Percentiles rank a stretch among this genome's conserved stretches.
Conservation (phyloP, 2,888 invertebrate genomes). For the Biston stratarius region DNA sequence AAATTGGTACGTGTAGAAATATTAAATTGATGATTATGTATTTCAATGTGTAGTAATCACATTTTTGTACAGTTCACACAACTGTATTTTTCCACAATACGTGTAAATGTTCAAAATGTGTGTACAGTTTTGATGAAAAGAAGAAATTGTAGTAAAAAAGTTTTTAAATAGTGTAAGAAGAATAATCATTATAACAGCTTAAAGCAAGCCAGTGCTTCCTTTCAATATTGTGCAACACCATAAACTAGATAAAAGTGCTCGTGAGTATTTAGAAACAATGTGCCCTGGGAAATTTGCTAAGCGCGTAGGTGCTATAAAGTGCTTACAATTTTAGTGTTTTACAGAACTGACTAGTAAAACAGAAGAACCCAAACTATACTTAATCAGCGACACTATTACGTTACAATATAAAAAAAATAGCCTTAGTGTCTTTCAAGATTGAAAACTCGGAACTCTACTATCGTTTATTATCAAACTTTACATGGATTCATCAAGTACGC, state of each 20-base stretch:
- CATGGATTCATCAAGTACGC: background rate
- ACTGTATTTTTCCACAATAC: background rate
- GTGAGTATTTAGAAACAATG: constrained; percentile 19
- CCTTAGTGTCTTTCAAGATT: background rate
- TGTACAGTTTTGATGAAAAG: background rate
- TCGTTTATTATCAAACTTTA: too few relatives aligned
- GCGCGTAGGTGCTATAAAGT: constrained; percentile 23
- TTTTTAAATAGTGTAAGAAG: background rate
- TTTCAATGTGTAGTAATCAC: too few relatives aligned
- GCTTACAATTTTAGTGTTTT: constrained; percentile 26
- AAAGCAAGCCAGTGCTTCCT: constrained; percentile 24
- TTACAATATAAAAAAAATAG: background rate
- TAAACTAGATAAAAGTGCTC: constrained; percentile 20
- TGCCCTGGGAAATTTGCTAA: constrained; percentile 18
- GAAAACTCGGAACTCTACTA: background rate
- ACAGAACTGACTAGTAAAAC: background rate
- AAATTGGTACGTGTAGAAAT: too few relatives aligned
- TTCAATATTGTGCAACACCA: constrained; percentile 15
- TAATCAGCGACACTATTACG: background rate
- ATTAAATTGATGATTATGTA: too few relatives aligned
- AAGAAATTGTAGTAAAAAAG: background rate
- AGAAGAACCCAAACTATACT: background rate
- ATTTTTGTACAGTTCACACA: too few relatives aligned
- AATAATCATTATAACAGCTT: background rate
- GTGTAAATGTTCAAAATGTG: background rate